These are phyloP conservation scores for Diachasmimorpha longicaudata DNA, from an alignment of 1,140 invertebrate genomes.

Conservation along the genomic window DNA sequence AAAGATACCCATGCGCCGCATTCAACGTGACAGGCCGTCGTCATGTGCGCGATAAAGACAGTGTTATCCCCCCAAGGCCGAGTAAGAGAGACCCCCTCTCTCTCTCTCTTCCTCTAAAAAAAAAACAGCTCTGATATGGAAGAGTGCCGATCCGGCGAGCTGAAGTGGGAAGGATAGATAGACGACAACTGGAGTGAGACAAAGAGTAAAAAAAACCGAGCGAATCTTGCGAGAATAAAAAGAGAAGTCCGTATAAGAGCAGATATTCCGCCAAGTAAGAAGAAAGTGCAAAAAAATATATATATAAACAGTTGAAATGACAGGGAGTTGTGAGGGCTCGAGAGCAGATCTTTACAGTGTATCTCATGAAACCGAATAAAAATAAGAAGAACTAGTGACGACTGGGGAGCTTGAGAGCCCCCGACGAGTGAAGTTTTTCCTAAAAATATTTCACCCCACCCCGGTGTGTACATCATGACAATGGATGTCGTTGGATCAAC, in stretches of 20 bases:
- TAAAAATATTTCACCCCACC: too few relatives aligned
- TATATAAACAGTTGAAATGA: background rate
- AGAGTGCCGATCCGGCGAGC: background rate
- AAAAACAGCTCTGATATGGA: background rate
- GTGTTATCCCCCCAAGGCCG: background rate
- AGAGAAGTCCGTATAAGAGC: background rate
- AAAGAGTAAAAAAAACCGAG: background rate
- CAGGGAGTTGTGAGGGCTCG: background rate
- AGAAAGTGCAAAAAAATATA: background rate
- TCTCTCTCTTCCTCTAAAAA: too few relatives aligned
- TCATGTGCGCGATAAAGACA: background rate
- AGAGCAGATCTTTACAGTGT: background rate
- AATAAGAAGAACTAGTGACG: background rate
- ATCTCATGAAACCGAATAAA: background rate
- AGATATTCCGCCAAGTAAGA: background rate
- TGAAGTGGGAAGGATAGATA: background rate
- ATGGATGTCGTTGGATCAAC: too few relatives aligned
- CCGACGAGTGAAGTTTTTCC: too few relatives aligned
- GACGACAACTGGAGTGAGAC: slow-evolving; percentile 9
- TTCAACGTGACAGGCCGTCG: slow-evolving; percentile 23
- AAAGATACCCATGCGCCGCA: slow-evolving; percentile 24
- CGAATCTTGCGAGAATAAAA: background rate
- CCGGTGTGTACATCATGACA: too few relatives aligned
- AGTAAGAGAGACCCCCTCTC: slow-evolving; percentile 17
- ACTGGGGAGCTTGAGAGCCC: too few relatives aligned